phyloP scores from a whole-genome alignment of 2,888 invertebrate genomes.

The Heteromyza rotundicornis region DNA sequence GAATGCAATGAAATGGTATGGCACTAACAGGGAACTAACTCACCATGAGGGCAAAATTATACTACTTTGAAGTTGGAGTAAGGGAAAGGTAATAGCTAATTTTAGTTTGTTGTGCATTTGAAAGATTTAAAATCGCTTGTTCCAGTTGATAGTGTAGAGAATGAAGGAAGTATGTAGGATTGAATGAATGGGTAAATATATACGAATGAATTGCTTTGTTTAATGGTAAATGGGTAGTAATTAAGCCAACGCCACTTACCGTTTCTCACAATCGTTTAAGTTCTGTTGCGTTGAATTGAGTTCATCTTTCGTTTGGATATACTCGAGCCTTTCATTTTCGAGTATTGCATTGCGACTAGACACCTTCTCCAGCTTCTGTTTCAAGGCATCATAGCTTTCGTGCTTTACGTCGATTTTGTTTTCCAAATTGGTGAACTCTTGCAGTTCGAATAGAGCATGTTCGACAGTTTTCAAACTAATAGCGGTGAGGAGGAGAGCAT shows the following conservation, averaged over 20 bases:
- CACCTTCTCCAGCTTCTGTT: constrained; percentile 35
- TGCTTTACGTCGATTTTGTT: constrained; percentile 62
- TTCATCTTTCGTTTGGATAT: constrained; percentile 30
- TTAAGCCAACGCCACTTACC: constrained; percentile 41
- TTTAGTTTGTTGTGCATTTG: no score
- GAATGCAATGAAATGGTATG: no score
- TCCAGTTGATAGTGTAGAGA: no score
- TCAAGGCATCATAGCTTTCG: constrained; percentile 39
- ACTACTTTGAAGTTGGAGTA: no score
- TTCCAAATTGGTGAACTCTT: constrained; percentile 69
- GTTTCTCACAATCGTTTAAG: constrained; percentile 32
- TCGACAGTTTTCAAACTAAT: constrained; percentile 64
- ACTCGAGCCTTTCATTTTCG: constrained; percentile 35
- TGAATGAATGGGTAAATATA: no score
- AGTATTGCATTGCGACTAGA: constrained; percentile 34
- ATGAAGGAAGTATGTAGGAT: no score
- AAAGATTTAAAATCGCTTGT: no score
- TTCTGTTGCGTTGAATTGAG: constrained; percentile 16
- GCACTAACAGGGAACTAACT: no score
- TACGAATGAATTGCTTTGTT: no score
- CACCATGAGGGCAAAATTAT: no score
- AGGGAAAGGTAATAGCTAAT: no score
- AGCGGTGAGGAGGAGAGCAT: not conserved
- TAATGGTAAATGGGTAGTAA: no score
- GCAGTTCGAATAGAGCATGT: constrained; percentile 65